phyloP scores from a whole-genome alignment of 2,113 vertebrate species.

The Genyomyrus donnyi region DNA sequence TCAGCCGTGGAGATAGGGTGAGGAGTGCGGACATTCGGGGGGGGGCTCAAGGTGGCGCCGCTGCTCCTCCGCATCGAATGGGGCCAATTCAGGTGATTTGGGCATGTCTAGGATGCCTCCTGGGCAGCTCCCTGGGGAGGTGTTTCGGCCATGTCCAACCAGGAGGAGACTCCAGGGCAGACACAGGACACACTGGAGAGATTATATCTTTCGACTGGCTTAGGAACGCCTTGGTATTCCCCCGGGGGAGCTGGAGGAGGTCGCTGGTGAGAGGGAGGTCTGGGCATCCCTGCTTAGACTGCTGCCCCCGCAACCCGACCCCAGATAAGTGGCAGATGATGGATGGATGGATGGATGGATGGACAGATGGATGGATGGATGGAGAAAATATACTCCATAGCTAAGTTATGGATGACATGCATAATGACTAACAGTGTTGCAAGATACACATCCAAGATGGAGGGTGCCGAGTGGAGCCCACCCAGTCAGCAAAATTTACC shows the following conservation, averaged over 20 bases:
- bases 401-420: background rate
- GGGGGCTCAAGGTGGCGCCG: background rate
- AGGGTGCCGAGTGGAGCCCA: background rate
- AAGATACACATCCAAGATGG: background rate
- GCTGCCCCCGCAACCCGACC: background rate
- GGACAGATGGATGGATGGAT: background rate
- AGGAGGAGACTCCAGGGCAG: too few relatives aligned
- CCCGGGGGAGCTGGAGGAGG: background rate
- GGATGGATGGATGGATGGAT: background rate
- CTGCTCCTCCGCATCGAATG: too few relatives aligned
- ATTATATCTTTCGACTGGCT: background rate
- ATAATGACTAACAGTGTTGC: background rate
- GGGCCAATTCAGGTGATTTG: too few relatives aligned
- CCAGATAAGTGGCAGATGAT: background rate
- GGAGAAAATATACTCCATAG: background rate
- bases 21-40: background rate
- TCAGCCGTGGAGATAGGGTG: background rate
- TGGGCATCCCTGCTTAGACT: background rate
- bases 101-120: too few relatives aligned
- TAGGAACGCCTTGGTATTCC: background rate
- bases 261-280: background rate
- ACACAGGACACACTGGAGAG: background rate
- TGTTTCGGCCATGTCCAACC: too few relatives aligned
- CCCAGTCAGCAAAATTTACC: background rate
- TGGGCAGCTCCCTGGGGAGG: too few relatives aligned